phyloP scores from a whole-genome alignment of 2,888 invertebrate species.

The Schrankia costaestrigalis region DNA sequence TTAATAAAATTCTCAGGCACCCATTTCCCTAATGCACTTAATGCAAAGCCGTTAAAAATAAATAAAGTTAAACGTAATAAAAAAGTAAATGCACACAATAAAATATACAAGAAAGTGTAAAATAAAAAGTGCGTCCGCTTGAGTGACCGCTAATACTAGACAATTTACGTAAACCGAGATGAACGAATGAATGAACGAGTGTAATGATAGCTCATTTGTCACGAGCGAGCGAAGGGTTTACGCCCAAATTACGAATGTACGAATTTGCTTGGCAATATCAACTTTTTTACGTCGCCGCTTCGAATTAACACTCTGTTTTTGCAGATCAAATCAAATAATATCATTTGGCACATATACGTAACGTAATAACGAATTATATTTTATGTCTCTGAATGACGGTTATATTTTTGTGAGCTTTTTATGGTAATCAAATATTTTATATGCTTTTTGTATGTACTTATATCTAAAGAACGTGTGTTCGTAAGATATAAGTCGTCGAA shows the following conservation, averaged over 20 bases:
- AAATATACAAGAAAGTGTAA: background rate
- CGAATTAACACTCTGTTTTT: constrained; percentile 13
- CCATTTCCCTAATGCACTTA: no score
- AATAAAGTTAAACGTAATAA: background rate
- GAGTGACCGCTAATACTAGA: constrained; percentile 10
- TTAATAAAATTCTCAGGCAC: no score
- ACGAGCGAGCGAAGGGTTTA: constrained; percentile 17
- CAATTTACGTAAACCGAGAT: constrained; percentile 17
- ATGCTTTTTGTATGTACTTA: no score
- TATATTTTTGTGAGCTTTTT: no score
- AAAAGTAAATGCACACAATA: background rate
- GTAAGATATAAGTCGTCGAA: no score
- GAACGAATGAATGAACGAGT: constrained; percentile 20
- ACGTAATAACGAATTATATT: no score
- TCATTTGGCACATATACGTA: constrained; percentile 5
- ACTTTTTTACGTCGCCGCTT: constrained; percentile 19
- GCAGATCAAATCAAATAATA: constrained; percentile 9
- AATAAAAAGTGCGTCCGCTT: background rate
- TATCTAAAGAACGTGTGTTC: no score
- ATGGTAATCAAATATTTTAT: no score
- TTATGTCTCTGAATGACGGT: no score
- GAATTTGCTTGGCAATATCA: constrained; percentile 10
- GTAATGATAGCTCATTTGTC: constrained; percentile 34
- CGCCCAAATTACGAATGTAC: constrained; percentile 13
- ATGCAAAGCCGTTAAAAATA: no score